These are phyloP conservation scores for Drosophila picticornis DNA, from an alignment of 2,888 invertebrate species.

Conservation along the genomic window DNA sequence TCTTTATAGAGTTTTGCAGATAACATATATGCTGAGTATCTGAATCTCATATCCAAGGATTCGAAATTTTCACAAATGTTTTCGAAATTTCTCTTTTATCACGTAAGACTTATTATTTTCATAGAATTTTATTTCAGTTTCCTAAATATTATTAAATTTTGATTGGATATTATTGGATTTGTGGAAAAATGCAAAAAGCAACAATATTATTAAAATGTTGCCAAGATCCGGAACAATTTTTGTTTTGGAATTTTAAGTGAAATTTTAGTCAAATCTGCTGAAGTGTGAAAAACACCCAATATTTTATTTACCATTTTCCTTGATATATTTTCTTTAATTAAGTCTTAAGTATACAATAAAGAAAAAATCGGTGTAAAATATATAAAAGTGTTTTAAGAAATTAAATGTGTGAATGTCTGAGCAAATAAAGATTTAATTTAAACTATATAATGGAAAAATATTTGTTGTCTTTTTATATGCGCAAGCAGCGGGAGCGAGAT, in stretches of 20 bases:
- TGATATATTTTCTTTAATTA: background rate
- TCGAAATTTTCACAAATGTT: background rate
- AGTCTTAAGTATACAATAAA: background rate
- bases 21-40: background rate
- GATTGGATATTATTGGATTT: background rate
- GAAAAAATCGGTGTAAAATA: conserved; percentile 7
- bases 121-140: background rate
- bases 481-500: background rate
- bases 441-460: background rate
- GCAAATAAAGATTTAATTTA: conserved; percentile 8
- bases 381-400: conserved; percentile 1
- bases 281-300: background rate
- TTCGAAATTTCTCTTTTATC: background rate
- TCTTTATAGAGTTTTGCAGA: background rate
- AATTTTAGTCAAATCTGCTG: background rate
- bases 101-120: background rate
- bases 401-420: conserved; percentile 5
- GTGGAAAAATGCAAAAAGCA: background rate
- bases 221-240: background rate
- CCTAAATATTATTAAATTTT: background rate
- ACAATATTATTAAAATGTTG: background rate
- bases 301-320: background rate
- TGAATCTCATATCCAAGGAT: background rate
- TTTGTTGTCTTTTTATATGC: background rate
- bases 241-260: background rate